A percentile compares a stretch with the other conserved stretches of the same genome.
Evolutionary conservation across 2,113 vertebrate genomes (phyloP).

Genomic region (Lepidothrix coronata): DNA sequence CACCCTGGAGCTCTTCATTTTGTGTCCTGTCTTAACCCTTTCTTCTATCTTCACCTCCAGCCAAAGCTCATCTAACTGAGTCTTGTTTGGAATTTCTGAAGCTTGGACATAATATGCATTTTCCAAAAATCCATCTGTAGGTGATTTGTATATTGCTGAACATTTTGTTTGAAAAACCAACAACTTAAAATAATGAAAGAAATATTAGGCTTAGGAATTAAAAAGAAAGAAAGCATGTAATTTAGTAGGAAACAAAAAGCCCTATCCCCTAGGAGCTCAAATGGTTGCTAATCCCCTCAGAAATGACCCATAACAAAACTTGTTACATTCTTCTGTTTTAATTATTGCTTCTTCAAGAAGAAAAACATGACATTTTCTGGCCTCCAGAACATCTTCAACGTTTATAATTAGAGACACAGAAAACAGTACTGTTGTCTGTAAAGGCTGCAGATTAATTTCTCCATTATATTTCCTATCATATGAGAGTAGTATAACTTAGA

Average conservation of each 20-base stretch:
- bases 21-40: not conserved
- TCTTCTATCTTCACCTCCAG: not conserved
- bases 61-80: not conserved
- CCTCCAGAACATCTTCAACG: not conserved
- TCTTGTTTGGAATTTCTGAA: not conserved
- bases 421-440: not conserved
- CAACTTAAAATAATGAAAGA: not conserved
- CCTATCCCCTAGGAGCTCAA: not conserved
- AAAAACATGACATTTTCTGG: not conserved
- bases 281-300: not conserved
- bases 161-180: not conserved
- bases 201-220: not conserved
- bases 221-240: not conserved
- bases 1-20: not conserved
- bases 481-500: accelerated
- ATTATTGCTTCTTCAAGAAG: not conserved
- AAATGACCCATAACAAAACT: not conserved
- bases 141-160: accelerated
- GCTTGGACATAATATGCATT: not conserved
- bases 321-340: not conserved
- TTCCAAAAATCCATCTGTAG: not conserved
- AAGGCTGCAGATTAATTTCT: not conserved
- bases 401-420: not conserved
- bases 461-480: not conserved
- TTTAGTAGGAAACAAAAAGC: not conserved